Percentiles rank a stretch among this genome's conserved stretches.
Conservation (phyloP, 2,888 invertebrate species). For the Ochlodes sylvanus region DNA sequence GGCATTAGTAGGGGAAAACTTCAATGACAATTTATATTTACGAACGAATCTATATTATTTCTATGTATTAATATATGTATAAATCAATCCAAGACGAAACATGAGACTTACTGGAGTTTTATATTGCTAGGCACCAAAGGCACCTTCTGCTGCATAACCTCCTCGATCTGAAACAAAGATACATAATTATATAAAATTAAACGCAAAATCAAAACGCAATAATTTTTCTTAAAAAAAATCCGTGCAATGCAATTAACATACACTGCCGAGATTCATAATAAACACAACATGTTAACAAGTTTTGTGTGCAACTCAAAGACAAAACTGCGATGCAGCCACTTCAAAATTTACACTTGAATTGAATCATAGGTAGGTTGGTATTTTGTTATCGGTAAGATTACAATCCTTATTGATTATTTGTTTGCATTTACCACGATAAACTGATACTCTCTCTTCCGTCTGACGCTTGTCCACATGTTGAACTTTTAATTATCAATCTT, state of each 20-base stretch:
- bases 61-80: too few species aligned
- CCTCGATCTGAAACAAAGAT: slow-evolving; percentile 72
- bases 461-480: slow-evolving; percentile 61
- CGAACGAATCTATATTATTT: too few species aligned
- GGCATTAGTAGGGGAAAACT: slow-evolving; percentile 52
- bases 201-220: not conserved
- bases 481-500: slow-evolving; percentile 14
- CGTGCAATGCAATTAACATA: slow-evolving; percentile 27
- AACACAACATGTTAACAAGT: not conserved
- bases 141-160: slow-evolving; percentile 83
- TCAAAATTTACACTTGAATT: slow-evolving; percentile 49
- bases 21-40: not conserved
- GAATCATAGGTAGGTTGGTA: slow-evolving; percentile 38
- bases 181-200: slow-evolving; percentile 21
- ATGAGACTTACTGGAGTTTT: slow-evolving; percentile 67
- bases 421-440: slow-evolving; percentile 68
- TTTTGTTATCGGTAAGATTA: slow-evolving; percentile 51
- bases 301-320: not conserved
- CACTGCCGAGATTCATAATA: slow-evolving; percentile 26
- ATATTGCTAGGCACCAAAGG: slow-evolving; percentile 76
- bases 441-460: slow-evolving; percentile 67
- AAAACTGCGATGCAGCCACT: slow-evolving; percentile 37
- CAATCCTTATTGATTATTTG: slow-evolving; percentile 51
- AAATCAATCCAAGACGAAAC: not conserved
- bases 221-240: slow-evolving; percentile 4